These are phyloP conservation scores for Thymelicus sylvestris DNA, from an alignment of 2,888 invertebrate species.

Conservation along the genomic window DNA sequence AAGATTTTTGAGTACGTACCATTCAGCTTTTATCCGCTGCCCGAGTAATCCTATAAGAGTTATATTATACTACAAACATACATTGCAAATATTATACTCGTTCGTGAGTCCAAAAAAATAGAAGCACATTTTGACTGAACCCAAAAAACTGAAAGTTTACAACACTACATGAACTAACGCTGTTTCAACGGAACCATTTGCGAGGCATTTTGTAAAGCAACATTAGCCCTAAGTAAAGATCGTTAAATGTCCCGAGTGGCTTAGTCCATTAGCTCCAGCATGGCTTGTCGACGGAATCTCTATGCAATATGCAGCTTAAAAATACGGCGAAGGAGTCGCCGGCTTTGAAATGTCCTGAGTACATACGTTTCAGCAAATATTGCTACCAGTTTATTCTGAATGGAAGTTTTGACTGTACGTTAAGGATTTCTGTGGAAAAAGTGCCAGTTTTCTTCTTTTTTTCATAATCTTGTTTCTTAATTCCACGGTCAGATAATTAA, in stretches of 20 bases:
- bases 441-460: background rate
- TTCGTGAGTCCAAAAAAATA: too few relatives aligned
- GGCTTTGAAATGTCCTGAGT: slow-evolving; percentile 15
- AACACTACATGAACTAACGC: slow-evolving; percentile 7
- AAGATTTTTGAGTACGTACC: too few relatives aligned
- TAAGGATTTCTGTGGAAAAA: background rate
- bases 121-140: background rate
- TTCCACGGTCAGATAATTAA: too few relatives aligned
- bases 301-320: slow-evolving; percentile 52
- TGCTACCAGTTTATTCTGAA: slow-evolving; percentile 8
- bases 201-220: slow-evolving; percentile 64
- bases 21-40: too few relatives aligned
- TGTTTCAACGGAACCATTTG: slow-evolving; percentile 54
- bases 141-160: background rate
- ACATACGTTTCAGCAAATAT: slow-evolving; percentile 10
- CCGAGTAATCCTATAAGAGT: too few relatives aligned
- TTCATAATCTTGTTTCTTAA: too few relatives aligned
- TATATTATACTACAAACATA: too few relatives aligned
- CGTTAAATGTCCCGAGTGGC: slow-evolving; percentile 78
- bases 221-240: slow-evolving; percentile 73
- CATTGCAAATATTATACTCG: too few relatives aligned
- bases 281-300: slow-evolving; percentile 53
- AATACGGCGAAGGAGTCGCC: slow-evolving; percentile 42
- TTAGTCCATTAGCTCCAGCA: slow-evolving; percentile 70
- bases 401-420: background rate